These are phyloP conservation scores for Leptoclinus maculatus DNA, from an alignment of 2,797 vertebrate genomes.

Conservation along the genomic window DNA sequence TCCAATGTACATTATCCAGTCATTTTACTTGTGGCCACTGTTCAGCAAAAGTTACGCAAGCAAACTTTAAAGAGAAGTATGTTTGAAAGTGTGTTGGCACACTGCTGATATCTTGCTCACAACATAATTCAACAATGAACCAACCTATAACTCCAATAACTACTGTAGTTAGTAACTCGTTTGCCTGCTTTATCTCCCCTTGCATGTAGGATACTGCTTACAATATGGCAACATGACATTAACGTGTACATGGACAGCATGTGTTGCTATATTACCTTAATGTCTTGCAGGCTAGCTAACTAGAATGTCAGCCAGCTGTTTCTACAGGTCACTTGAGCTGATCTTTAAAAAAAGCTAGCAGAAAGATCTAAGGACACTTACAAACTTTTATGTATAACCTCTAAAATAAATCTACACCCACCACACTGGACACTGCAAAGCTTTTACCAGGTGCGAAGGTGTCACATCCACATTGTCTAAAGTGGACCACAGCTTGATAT, in stretches of 20 bases:
- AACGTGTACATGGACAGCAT: background rate
- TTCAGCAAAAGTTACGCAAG: too few species aligned
- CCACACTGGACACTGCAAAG: background rate
- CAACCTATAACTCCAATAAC: background rate
- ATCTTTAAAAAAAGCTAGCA: background rate
- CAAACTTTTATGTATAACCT: background rate
- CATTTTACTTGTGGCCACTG: too few species aligned
- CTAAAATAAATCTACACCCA: background rate
- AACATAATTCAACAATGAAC: background rate
- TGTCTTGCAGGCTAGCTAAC: background rate
- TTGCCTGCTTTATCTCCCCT: too few species aligned
- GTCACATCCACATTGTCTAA: background rate
- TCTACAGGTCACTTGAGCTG: background rate
- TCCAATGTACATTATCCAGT: too few species aligned
- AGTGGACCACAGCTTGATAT: background rate
- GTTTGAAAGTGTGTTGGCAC: background rate
- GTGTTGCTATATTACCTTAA: background rate
- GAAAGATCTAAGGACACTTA: background rate
- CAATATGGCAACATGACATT: background rate
- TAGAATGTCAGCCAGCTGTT: background rate
- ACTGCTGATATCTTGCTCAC: background rate
- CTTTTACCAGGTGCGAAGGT: background rate
- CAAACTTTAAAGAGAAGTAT: background rate
- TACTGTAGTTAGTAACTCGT: background rate
- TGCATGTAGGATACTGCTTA: background rate